phyloP scores from a whole-genome alignment of 2,888 invertebrate genomes.

The Pachliopta kotzebuea region DNA sequence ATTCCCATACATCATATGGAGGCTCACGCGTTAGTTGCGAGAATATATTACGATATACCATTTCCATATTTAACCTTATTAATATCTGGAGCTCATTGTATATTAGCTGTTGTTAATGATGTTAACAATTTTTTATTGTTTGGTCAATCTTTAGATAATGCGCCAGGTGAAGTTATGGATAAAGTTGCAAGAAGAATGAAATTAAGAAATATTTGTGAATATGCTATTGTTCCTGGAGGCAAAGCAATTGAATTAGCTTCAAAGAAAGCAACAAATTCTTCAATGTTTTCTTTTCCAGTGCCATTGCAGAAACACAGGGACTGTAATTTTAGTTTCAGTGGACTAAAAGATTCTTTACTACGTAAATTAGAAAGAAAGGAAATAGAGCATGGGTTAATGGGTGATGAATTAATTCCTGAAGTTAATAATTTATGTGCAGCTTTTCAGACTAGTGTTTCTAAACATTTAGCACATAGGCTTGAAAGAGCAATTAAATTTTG shows the following conservation, averaged over 20 bases:
- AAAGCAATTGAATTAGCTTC: slow-evolving; percentile 92
- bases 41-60: slow-evolving; percentile 85
- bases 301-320: slow-evolving; percentile 84
- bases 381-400: slow-evolving; percentile 73
- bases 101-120: slow-evolving; percentile 86
- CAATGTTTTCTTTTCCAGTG: slow-evolving; percentile 83
- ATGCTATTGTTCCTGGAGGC: slow-evolving; percentile 89
- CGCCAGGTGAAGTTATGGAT: slow-evolving; percentile 96
- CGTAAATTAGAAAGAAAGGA: slow-evolving; percentile 82
- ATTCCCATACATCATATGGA: slow-evolving; percentile 99
- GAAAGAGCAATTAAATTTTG: slow-evolving; percentile 91
- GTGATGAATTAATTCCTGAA: slow-evolving; percentile 87
- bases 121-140: slow-evolving; percentile 89
- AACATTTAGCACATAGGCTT: slow-evolving; percentile 90
- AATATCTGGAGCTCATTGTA: slow-evolving; percentile 96
- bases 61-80: slow-evolving; percentile 95
- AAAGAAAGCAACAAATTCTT: slow-evolving; percentile 80
- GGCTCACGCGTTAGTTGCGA: slow-evolving; percentile 95
- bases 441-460: slow-evolving; percentile 86
- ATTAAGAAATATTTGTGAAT: slow-evolving; percentile 87
- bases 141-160: slow-evolving; percentile 90
- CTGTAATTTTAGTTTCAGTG: slow-evolving; percentile 96
- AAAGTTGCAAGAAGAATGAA: slow-evolving; percentile 94
- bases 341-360: slow-evolving; percentile 84
- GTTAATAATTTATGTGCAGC: slow-evolving; percentile 92